Evolutionary conservation across 1,140 invertebrate species (phyloP), one percentile per base, ranked within the genome.

Genomic region (Lepidurus apus): DNA sequence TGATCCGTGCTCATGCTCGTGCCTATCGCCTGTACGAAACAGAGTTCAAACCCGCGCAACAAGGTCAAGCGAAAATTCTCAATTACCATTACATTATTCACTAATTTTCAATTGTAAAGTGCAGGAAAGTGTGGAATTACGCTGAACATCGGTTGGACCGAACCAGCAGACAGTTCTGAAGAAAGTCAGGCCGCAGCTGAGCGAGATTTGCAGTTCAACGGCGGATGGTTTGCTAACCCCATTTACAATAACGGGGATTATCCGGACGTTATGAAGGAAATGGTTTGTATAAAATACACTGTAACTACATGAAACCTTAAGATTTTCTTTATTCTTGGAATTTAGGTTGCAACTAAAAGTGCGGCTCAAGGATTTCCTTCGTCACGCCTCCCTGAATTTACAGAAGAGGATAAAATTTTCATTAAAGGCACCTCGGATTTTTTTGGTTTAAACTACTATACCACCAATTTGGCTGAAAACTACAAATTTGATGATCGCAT

Each of bases 171-270:
- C 80, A 76, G 78, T 75, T 80, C 73, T 10, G 42, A 80, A 82
- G 47, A 78, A 83, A 83, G 78, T 82, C 21, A 82, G 83, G 53
- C 83, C 81, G 83, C 21, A 80, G 84, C 83, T 88, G 87, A 87
- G 88, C 78, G 88, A 26, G 43, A 43, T 26, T 17, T 79, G 74
- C 80, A 80, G 9, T 89, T 87, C 78, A 80, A 86, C 81, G 86
- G 85, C 81, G 91, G 91, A 13, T 91, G 89, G 90, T 88, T 87
- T 77, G 86, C 88, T 0, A 84, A 91, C 82, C 89, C 89, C 21
- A 88, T 91, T 78, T 89, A 88, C 43, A 78, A 43, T 6, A 79
- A 85, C 2, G 91, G 91, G 0, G 88, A 91, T 81, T 92, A 91
- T 82, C 90, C 91, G 2, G 80, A 84, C 77, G 84, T 89, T 24